These are phyloP conservation scores for Nothoprocta perdicaria DNA, from an alignment of 2,113 vertebrate genomes.

Conservation along the genomic window DNA sequence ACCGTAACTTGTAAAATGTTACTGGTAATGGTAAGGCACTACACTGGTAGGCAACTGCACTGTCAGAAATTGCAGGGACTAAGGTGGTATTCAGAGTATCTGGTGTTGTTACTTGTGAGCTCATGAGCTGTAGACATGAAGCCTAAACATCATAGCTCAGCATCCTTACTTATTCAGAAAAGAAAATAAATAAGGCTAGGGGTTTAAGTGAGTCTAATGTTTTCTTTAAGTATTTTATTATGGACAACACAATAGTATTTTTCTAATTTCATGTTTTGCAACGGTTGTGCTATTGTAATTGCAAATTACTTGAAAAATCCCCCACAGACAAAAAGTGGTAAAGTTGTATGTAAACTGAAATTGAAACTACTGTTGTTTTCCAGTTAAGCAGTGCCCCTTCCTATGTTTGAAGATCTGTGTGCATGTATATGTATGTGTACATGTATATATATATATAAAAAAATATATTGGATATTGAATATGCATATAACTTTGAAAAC, in stretches of 20 bases:
- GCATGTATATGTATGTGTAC: neutral
- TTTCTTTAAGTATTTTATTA: neutral
- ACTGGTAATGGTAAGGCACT: neutral
- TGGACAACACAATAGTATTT: neutral
- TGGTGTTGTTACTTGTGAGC: neutral
- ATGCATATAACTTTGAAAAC: neutral
- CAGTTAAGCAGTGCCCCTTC: neutral
- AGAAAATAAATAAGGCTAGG: neutral
- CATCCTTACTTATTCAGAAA: neutral
- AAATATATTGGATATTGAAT: neutral
- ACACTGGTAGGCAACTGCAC: neutral
- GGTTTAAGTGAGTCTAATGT: rapidly evolving
- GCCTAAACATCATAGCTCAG: neutral
- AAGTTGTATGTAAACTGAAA: neutral
- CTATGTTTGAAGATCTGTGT: neutral
- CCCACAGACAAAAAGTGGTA: neutral
- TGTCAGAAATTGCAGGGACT: neutral
- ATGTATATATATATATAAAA: neutral
- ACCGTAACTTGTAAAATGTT: neutral
- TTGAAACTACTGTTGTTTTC: neutral
- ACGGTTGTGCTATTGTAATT: neutral
- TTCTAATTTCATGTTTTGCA: neutral
- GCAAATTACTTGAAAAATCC: neutral
- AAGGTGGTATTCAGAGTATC: neutral
- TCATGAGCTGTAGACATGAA: neutral